Evolutionary conservation across 1,140 invertebrate genomes (phyloP), one percentile per base, ranked within the genome.

Genomic region (Bombus ignitus): DNA sequence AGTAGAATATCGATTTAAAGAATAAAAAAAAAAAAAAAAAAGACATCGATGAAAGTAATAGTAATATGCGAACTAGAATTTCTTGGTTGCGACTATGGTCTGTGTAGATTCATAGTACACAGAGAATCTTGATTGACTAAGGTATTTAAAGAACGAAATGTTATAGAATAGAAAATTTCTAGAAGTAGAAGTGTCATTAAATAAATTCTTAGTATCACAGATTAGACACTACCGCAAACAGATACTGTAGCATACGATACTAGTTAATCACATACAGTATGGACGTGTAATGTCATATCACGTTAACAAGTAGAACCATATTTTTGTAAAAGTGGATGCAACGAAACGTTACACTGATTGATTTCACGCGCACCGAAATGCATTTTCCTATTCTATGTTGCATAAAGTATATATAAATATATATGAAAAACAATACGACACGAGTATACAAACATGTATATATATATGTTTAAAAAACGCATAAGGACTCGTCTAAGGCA

Each of bases 401-500:
- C 22, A 28, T 25, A 71, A 71, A n/a, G 37, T 68, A 83, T 37
- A 76, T 42, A 76, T n/a, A 68, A 10, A 35, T 66, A 66, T 18
- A 22, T 35, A 22, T 59, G 10, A 57, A 73, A 39, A 47, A 73
- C 70, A 47, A 39, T 28, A n/a, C 32, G 25, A 83, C 62, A 78
- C 75, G 66, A 85, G 32, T 80, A 80, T 85, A 80, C 68, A 57
- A 72, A 85, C 77, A 80, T 85, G 83, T 85, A 70, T 70, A 79
- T 71, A 47, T 47, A 83, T 85, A 80, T 85, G 74, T 90, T 90
- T 88, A 81, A 90, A 90, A 90, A 90, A 81, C 85, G 81, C 81
- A 87, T 90, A 92, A 93, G 92, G 90, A 92, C 87, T 85, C 90
- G 81, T 87, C 90, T 74, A 85, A 85, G 90, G 85, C 87, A 88